These are phyloP conservation scores for Alosa sapidissima DNA, from an alignment of 2,797 vertebrate genomes.

Conservation along the genomic window DNA sequence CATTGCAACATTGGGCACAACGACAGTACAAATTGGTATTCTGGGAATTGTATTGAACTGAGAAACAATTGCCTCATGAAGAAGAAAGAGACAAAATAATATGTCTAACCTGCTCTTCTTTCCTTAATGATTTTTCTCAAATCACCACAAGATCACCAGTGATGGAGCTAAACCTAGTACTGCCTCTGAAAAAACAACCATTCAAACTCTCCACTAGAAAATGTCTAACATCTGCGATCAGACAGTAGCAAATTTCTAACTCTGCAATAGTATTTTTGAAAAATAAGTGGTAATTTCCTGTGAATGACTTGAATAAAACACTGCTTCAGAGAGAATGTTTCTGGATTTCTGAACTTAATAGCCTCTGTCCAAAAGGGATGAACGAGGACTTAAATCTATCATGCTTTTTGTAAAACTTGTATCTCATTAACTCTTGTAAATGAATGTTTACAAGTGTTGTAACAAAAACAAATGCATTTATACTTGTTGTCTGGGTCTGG, in stretches of 20 bases:
- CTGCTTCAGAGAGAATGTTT: too few species aligned
- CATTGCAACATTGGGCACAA: not conserved
- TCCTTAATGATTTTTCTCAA: not conserved
- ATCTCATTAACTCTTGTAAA: too few species aligned
- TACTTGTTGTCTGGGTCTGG: too few species aligned
- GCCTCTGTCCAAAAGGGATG: too few species aligned
- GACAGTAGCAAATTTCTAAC: conserved; percentile 29
- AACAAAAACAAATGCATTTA: too few species aligned
- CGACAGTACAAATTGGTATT: not conserved
- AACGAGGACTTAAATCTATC: too few species aligned
- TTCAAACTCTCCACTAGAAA: not conserved
- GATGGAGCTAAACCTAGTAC: not conserved
- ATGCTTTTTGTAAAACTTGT: too few species aligned
- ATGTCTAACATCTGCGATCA: conserved; percentile 11
- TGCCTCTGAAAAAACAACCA: not conserved
- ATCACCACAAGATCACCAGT: not conserved
- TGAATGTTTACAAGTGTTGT: too few species aligned
- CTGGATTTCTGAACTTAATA: too few species aligned
- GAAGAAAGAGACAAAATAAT: not conserved
- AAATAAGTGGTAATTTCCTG: not conserved
- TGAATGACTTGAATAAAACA: too few species aligned
- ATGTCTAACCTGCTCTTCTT: not conserved
- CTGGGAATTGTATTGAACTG: not conserved
- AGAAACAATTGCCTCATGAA: not conserved
- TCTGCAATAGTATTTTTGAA: not conserved